These are phyloP conservation scores for Mimachlamys varia DNA, from an alignment of 2,888 invertebrate genomes.

Conservation along the genomic window DNA sequence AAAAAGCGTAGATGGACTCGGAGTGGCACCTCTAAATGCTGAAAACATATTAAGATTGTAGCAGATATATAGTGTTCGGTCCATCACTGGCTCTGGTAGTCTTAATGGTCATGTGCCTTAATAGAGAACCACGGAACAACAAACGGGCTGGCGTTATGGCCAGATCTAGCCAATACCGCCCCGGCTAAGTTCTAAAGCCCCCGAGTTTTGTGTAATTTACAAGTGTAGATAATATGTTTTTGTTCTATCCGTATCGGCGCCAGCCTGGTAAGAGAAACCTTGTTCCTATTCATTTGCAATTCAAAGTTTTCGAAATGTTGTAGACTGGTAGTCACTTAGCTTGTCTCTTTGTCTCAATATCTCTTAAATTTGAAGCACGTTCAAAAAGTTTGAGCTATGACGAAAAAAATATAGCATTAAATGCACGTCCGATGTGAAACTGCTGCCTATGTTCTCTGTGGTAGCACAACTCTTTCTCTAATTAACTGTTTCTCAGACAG, in stretches of 20 bases:
- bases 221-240: constrained; percentile 23
- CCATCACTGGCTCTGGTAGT: constrained; percentile 30
- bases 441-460: neutral
- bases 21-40: constrained; percentile 31
- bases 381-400: constrained; percentile 34
- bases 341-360: constrained; percentile 28
- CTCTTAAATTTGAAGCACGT: constrained; percentile 34
- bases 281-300: constrained; percentile 25
- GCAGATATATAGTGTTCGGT: constrained; percentile 29
- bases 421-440: constrained; percentile 4
- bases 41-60: constrained; percentile 36
- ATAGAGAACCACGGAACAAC: constrained; percentile 9
- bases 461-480: neutral
- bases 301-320: constrained; percentile 28
- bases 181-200: constrained; percentile 28
- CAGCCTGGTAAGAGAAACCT: constrained; percentile 8
- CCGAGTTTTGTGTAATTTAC: constrained; percentile 31
- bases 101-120: constrained; percentile 34
- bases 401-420: constrained; percentile 17
- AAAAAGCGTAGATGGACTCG: constrained; percentile 20
- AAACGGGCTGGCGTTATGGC: neutral
- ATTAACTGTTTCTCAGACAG: constrained; percentile 31
- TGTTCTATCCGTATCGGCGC: neutral
- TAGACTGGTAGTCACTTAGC: constrained; percentile 31
- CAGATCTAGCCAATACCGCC: neutral